Base-by-base conservation (phyloP, 2,888 invertebrate genomes). In the Chydorus sphaericus region DNA sequence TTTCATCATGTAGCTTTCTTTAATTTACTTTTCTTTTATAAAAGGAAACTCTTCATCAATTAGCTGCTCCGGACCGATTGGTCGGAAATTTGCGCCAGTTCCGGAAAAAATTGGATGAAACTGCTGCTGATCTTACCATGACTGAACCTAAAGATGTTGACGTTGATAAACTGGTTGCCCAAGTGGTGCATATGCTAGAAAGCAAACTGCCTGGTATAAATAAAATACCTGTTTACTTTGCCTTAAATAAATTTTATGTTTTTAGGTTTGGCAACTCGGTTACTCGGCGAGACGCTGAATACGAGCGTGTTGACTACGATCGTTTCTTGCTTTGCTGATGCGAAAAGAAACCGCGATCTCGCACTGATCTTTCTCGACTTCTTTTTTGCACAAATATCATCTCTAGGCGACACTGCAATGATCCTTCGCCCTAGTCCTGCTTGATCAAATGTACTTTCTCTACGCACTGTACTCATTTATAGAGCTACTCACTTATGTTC, bases 301-400 rank as follows among this genome's bases (percentile, higher is more conserved):
- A 4, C 16, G n/a, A 20, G 16, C 23, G 36, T 52, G 18, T 33
- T 52, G n/a, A 36, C 31, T 18, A 36, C 31, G 33, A n/a, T 31
- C 2, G 10, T 52, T 26, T 52, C 52, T 26, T 52, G 52, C 20
- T 36, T 52, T 14, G 23, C 36, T 18, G 33, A 52, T 37, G n/a
- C 23, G 23, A 29, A 29, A 7, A 20, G 16, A 11, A 52, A 52
- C 20, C 37, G 36, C 20, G 52, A 52, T 29, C 52, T 52, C 37
- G 52, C 36, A 23, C 33, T 52, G 16, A 36, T 37, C 1, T 52
- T 52, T n/a, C 52, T 52, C 23, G 52, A 52, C 36, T 52, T 52
- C 37, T 10, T 31, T 5, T 36, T 52, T 18, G 18, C 33, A 20
- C 52, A 33, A n/a, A 36, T 52, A 20, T 36, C 3, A 38, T 44